These are phyloP conservation scores for Panthera uncia DNA, from an alignment of 2,113 vertebrate genomes.

Conservation along the genomic window DNA sequence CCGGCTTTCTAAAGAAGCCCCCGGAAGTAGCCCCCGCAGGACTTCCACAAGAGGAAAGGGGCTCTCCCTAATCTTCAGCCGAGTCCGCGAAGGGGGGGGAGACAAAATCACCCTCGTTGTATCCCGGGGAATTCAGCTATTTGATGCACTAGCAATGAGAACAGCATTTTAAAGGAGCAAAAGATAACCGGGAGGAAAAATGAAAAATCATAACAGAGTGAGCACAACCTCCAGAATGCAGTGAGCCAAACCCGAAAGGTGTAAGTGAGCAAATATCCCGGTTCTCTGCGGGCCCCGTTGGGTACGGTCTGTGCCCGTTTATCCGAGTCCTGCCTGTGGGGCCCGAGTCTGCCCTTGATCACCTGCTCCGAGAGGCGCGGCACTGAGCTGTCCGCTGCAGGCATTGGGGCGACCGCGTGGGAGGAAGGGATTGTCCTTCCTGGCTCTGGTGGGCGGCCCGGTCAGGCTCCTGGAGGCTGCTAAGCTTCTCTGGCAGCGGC, in stretches of 20 bases:
- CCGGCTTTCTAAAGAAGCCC: not conserved
- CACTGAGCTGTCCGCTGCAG: not conserved
- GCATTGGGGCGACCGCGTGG: accelerated
- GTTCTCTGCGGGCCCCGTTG: accelerated
- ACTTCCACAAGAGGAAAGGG: accelerated
- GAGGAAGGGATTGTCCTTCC: not conserved
- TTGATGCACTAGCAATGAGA: too few relatives aligned
- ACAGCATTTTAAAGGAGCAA: accelerated
- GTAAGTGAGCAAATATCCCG: accelerated
- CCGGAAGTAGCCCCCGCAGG: not conserved
- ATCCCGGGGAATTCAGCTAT: accelerated
- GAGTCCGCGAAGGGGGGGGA: not conserved
- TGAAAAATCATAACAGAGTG: accelerated
- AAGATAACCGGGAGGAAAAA: accelerated
- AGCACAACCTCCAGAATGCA: not conserved
- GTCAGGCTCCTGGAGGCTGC: accelerated
- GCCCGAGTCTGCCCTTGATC: not conserved
- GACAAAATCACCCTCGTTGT: not conserved
- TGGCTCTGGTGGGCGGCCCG: accelerated
- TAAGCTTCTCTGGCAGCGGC: not conserved
- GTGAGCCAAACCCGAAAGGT: accelerated
- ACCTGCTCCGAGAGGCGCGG: not conserved
- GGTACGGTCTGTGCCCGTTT: too few relatives aligned
- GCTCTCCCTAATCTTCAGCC: not conserved
- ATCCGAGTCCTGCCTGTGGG: accelerated